A percentile compares a stretch with the other conserved stretches of the same genome.
Evolutionary conservation across 1,140 invertebrate species (phyloP).

Genomic region (Amphibalanus amphitrite): DNA sequence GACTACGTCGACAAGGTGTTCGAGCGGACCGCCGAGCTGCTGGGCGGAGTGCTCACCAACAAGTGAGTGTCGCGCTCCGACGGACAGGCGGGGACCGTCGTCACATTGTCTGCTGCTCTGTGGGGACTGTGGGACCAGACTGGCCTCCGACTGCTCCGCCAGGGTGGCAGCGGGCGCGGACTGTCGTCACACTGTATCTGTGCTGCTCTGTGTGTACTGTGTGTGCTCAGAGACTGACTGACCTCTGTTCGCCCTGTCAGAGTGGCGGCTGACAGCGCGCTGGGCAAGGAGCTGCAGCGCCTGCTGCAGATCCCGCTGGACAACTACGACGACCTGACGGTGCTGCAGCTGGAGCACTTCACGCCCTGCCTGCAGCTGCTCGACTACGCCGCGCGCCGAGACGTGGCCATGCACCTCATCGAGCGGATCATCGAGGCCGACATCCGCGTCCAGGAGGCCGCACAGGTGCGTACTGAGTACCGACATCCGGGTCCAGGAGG

Average conservation of each 20-base stretch:
- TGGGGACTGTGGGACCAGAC: too few relatives aligned
- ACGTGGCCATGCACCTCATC: conserved; percentile 70
- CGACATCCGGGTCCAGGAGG: too few relatives aligned
- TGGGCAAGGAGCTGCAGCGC: conserved; percentile 79
- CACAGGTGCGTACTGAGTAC: too few relatives aligned
- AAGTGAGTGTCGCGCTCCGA: too few relatives aligned
- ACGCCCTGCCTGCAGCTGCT: conserved; percentile 68
- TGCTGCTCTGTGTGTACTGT: too few relatives aligned
- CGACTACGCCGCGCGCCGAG: conserved; percentile 72
- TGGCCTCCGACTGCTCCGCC: too few relatives aligned
- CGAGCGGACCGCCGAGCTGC: conserved; percentile 46
- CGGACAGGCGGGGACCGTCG: too few relatives aligned
- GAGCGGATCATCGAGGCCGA: conserved; percentile 76
- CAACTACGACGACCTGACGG: conserved; percentile 79
- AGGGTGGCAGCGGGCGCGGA: too few relatives aligned
- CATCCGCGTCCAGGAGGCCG: too few relatives aligned
- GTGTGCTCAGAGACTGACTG: not conserved
- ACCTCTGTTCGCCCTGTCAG: conserved; percentile 25
- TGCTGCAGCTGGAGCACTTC: conserved; percentile 59
- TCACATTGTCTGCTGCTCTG: too few relatives aligned
- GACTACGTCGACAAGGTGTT: conserved; percentile 93
- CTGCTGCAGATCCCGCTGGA: conserved; percentile 88
- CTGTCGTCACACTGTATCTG: too few relatives aligned
- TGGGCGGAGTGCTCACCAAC: not conserved
- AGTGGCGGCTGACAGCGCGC: conserved; percentile 57